Percentiles rank a stretch among this genome's conserved stretches.
Evolutionary conservation across 2,113 vertebrate species (phyloP).

Genomic region (Psettodes erumei): DNA sequence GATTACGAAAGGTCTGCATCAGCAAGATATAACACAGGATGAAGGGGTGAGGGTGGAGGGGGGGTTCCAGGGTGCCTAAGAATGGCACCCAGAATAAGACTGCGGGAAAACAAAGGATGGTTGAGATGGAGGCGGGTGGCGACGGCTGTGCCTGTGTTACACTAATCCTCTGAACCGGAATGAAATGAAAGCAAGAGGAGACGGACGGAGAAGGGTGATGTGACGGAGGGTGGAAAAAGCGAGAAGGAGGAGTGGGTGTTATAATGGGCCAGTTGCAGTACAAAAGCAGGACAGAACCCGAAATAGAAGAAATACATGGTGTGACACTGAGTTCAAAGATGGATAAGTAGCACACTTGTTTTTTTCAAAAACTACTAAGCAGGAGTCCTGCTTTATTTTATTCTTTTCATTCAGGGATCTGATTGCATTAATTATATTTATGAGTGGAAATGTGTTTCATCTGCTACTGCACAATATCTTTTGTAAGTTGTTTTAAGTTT

Average conservation of each 20-base stretch:
- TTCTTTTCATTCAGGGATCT: constrained; percentile 46
- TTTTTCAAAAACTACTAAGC: constrained; percentile 9
- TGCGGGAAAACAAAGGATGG: constrained; percentile 71
- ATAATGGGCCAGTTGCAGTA: constrained; percentile 37
- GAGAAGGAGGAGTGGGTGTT: constrained; percentile 44
- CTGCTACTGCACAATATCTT: constrained; percentile 1
- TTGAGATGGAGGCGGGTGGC: constrained; percentile 71
- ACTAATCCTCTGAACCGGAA: constrained; percentile 78
- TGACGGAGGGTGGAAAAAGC: constrained; percentile 49
- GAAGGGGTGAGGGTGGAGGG: constrained; percentile 41
- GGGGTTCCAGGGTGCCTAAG: constrained; percentile 58
- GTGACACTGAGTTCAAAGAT: constrained; percentile 39
- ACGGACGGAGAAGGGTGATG: constrained; percentile 51
- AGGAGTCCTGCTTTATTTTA: constrained; percentile 20
- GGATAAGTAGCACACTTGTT: background rate
- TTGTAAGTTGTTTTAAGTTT: constrained; percentile 2
- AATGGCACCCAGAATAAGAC: constrained; percentile 77
- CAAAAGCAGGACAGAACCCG: constrained; percentile 14
- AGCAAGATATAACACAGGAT: constrained; percentile 77
- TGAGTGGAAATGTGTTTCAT: constrained; percentile 18
- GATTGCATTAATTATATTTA: constrained; percentile 13
- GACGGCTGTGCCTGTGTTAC: constrained; percentile 74
- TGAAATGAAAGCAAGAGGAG: constrained; percentile 73
- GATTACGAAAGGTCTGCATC: constrained; percentile 84
- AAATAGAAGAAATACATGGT: constrained; percentile 29